Conservation (phyloP, 2,888 invertebrate species). For the Cheilosia pagana region DNA sequence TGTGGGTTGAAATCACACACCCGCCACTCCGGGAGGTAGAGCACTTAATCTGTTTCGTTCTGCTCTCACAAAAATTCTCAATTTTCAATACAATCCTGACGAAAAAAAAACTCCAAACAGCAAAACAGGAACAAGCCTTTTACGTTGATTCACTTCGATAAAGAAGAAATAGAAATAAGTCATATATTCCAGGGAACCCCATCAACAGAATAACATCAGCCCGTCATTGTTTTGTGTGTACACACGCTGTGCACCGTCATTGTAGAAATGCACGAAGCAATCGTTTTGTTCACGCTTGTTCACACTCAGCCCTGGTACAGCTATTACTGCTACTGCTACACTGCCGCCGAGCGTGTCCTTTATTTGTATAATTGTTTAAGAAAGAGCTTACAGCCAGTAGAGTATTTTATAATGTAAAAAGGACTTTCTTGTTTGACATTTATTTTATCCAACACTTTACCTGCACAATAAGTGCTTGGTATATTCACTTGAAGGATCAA, state of each 20-base stretch:
- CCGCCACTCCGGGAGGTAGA: constrained; percentile 37
- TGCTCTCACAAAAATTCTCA: constrained; percentile 40
- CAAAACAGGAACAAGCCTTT: constrained; percentile 42
- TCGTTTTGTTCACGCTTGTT: constrained; percentile 8
- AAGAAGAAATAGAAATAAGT: background rate
- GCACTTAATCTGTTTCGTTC: constrained; percentile 36
- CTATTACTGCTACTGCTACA: constrained; percentile 8
- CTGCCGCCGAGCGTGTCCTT: constrained; percentile 38
- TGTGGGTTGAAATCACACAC: constrained; percentile 37
- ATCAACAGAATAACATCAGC: background rate
- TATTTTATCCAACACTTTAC: constrained; percentile 38
- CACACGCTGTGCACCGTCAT: background rate
- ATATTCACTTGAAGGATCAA: constrained; percentile 38
- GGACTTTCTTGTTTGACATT: constrained; percentile 26
- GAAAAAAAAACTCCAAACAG: constrained; percentile 22
- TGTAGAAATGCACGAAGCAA: constrained; percentile 16
- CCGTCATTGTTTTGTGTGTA: constrained; percentile 12
- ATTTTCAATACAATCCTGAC: constrained; percentile 40
- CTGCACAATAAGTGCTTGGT: constrained; percentile 41
- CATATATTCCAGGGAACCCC: constrained; percentile 8
- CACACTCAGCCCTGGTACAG: constrained; percentile 28
- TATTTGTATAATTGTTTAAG: constrained; percentile 46
- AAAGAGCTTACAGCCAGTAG: constrained; percentile 20
- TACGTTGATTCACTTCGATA: constrained; percentile 44
- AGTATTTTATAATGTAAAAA: constrained; percentile 4